These are phyloP conservation scores for Ellobium chinense DNA, from an alignment of 2,888 invertebrate species.

Conservation along the genomic window DNA sequence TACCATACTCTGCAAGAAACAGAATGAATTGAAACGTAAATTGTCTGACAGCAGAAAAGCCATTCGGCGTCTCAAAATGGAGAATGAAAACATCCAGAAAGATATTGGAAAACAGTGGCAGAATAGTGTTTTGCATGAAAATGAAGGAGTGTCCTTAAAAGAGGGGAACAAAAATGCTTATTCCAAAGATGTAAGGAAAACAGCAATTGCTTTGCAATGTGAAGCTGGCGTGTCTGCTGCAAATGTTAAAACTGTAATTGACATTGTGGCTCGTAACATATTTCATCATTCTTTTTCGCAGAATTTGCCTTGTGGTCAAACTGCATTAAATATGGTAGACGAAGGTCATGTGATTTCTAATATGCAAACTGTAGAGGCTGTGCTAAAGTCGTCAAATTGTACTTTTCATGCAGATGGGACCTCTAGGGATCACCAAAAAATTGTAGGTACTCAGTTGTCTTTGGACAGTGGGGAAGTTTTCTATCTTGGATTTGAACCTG, in stretches of 20 bases:
- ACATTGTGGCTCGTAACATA: neutral
- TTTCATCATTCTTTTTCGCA: neutral
- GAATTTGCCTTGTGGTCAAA: neutral
- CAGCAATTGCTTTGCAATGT: neutral
- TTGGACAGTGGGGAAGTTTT: neutral
- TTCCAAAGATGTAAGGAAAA: neutral
- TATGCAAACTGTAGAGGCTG: neutral
- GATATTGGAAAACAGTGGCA: neutral
- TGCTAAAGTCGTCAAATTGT: neutral
- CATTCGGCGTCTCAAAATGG: too few species aligned
- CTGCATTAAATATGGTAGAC: neutral
- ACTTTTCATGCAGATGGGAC: neutral
- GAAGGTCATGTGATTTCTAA: neutral
- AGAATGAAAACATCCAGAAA: neutral
- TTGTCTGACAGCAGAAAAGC: too few species aligned
- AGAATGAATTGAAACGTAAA: too few species aligned
- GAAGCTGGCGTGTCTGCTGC: neutral
- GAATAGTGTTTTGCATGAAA: neutral
- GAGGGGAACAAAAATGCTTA: neutral
- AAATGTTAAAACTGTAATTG: neutral
- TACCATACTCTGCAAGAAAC: too few species aligned
- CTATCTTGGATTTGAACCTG: neutral
- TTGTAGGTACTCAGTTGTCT: neutral
- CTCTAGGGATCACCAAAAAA: neutral
- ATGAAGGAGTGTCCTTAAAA: neutral